A percentile compares a stretch with the other conserved stretches of the same genome.
phyloP scores from a whole-genome alignment of 2,888 invertebrate genomes.

The Microctonus hyperodae region DNA sequence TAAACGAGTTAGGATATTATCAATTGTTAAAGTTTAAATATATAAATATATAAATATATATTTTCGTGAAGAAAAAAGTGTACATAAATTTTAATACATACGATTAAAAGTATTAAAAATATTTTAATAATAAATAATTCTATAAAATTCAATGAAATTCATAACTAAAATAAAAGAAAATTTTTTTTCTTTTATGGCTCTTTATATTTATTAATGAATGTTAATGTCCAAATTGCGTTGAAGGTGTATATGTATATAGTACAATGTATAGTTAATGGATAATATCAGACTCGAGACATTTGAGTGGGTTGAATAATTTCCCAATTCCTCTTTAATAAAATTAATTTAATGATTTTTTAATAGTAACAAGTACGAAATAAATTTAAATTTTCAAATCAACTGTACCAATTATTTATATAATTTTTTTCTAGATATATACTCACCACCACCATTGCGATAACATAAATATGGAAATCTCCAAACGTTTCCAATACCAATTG shows the following conservation, averaged over 20 bases:
- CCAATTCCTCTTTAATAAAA: background rate
- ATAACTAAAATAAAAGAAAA: background rate
- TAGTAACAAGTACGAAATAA: background rate
- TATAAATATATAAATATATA: conserved; percentile 1
- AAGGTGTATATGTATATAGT: background rate
- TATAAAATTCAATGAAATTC: no score
- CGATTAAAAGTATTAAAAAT: no score
- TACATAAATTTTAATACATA: no score
- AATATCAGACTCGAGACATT: conserved; percentile 6
- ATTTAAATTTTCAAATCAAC: no score
- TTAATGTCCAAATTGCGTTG: background rate
- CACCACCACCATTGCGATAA: conserved; percentile 86
- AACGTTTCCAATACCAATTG: conserved; percentile 85
- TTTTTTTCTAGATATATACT: no score
- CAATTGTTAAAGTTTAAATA: conserved; percentile 6
- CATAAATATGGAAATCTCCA: conserved; percentile 89
- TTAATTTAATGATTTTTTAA: background rate
- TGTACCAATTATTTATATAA: no score
- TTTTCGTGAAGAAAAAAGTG: no score
- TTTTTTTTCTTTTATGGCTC: background rate
- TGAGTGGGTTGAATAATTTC: conserved; percentile 15
- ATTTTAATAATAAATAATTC: no score
- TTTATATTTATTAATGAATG: background rate
- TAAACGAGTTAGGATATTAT: background rate
- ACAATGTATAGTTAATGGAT: conserved; percentile 6